Percentiles rank a stretch among this genome's conserved stretches.
These are phyloP conservation scores for Limnephilus marmoratus DNA, from an alignment of 2,888 invertebrate species.

Conservation along the genomic window DNA sequence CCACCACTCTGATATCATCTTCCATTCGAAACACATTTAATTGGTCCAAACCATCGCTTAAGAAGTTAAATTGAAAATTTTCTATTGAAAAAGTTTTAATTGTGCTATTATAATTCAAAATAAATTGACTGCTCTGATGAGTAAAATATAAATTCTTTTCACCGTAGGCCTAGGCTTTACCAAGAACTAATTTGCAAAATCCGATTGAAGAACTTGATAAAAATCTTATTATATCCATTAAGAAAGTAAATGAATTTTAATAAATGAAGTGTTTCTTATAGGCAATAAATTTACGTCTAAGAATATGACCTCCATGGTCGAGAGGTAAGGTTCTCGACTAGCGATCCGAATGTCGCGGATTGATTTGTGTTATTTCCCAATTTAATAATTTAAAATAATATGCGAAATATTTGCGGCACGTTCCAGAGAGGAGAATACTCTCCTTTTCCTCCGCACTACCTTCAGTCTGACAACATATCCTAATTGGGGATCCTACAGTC, in stretches of 20 bases:
- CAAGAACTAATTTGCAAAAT: background rate
- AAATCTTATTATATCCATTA: background rate
- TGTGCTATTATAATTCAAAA: conserved; percentile 17
- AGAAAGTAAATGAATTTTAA: background rate
- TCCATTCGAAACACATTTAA: background rate
- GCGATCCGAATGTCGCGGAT: too few species aligned
- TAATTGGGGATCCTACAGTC: too few species aligned
- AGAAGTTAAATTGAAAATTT: conserved; percentile 29
- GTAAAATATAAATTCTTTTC: background rate
- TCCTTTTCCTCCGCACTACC: too few species aligned
- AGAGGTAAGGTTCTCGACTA: too few species aligned
- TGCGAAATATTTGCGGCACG: too few species aligned
- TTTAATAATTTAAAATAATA: too few species aligned
- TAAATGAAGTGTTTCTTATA: background rate
- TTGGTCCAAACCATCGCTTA: background rate
- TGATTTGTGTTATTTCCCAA: too few species aligned
- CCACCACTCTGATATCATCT: background rate
- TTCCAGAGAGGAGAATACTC: too few species aligned
- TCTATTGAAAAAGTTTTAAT: conserved; percentile 38
- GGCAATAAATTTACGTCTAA: background rate
- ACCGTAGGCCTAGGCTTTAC: background rate
- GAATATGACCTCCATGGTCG: too few species aligned
- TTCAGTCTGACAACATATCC: too few species aligned
- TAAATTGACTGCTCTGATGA: conserved; percentile 47
- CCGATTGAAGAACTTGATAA: conserved; percentile 2